Evolutionary conservation across 2,797 vertebrate species (phyloP), one percentile per base, ranked within the genome.

Genomic region (Coregonus ussuriensis): DNA sequence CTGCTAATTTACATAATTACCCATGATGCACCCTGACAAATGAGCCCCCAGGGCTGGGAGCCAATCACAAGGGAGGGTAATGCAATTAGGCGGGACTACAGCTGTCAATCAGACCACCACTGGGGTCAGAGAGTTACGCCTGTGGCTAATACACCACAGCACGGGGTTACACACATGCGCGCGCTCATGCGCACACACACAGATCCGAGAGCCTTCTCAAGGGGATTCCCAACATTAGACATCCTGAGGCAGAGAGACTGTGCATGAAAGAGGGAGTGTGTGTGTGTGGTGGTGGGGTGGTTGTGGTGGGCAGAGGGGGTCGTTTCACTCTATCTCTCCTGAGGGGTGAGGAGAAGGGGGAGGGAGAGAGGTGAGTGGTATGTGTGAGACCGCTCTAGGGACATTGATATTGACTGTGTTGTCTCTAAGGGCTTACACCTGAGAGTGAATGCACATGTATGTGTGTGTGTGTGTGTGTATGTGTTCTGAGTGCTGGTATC

Each of bases 51-150:
- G 92, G 94, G 94, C 88, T 80, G 6, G 83, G 85, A 72, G 90
- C 91, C 92, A 92, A 90, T 93, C 93, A 93, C 89, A 89, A 89
- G 92, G 93, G 92, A 93, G 88, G 88, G 89, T 95, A 95, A 95
- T 95, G 92, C 92, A 95, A 95, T 95, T 95, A 94, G 91, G 91
- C 79, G 88, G 90, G 89, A 93, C 92, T 92, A 91, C 82, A 92
- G 92, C 93, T 94, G 93, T 94, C 93, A 93, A 89, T 95, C 92
- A 88, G 72, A 83, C 84, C 90, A 85, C 89, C 86, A 88, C 16
- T 76, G 90, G 90, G 90, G 89, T 91, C 91, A 91, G 85, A 83
- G 85, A 89, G 87, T 75, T 81, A 86, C 1, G 88, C 93, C 88
- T 75, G 82, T 91, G 89, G 91, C 88, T 89, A 86, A 88, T 89